Evolutionary conservation across 30 jellyfish, hydroid and myxozoan genomes (phyloP), one percentile per base, ranked within the genome.

Genomic region (Clytia hemisphaerica): DNA sequence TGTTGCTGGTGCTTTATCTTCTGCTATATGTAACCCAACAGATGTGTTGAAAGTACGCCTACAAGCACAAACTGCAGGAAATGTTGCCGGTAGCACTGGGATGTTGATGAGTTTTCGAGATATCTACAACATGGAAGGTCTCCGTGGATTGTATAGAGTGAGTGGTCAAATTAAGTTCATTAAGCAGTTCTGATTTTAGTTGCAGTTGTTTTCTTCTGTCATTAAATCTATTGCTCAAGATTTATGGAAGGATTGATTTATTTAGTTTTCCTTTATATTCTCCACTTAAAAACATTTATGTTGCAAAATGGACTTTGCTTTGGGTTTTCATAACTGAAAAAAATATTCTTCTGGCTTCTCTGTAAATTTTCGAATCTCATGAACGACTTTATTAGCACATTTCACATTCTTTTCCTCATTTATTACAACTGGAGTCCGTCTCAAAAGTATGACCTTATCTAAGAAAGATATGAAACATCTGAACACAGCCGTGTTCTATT

Each of bases 11-110:
- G 95, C 95, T 21, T 44, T 77, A 5, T 74, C 98, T 37, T 69
- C 95, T n/a, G 46, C 95, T 0, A 33, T 89, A 4, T 89, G 98
- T 64, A 89, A 82, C 59, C 98, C 98, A 42, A 89, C 98, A 1
- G 98, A 89, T 82, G 95, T 89, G 15, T 45, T 89, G 14, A 89
- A 89, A 75, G 95, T 89, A 5, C 74, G 98, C 2, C 53, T 89
- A 16, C 98, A 89, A 42, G 95, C 98, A 7, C 83, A 82, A 30
- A 80, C 98, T 19, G 44, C 71, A 40, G 94, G 92, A 37, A 71
- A 91, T 5, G 59, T 63, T 9, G 65, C 45, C 19, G 42, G 27
- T 37, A 60, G 50, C 45, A 44, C 47, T 24, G 69, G 83, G 16
- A 80, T 82, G 89, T 1, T 89, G 15, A 12, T 69, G 45, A 46